Conservation (phyloP, 2,113 vertebrate genomes). For the Tauraco erythrolophus region DNA sequence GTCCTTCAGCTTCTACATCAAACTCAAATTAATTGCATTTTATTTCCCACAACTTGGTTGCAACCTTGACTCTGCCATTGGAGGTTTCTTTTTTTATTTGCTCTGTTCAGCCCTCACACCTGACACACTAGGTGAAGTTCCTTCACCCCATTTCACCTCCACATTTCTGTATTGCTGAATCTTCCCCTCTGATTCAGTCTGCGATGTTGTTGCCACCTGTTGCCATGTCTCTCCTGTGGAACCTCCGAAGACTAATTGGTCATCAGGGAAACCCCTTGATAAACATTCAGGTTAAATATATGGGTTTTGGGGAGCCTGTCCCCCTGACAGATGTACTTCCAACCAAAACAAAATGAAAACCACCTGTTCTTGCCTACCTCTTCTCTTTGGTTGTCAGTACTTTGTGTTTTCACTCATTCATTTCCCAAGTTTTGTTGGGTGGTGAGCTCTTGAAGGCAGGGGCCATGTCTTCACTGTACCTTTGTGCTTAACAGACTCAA, state of each 20-base stretch:
- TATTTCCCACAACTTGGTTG: background rate
- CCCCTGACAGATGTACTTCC: background rate
- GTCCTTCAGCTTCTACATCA: background rate
- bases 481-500: background rate
- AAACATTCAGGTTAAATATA: background rate
- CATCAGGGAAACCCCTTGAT: background rate
- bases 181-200: background rate
- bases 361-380: background rate
- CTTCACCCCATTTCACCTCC: background rate
- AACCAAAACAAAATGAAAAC: background rate
- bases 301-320: background rate
- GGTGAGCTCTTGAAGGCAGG: background rate
- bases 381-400: background rate
- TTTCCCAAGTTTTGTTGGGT: background rate
- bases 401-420: background rate
- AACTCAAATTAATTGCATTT: background rate
- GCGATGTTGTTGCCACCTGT: background rate
- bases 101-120: background rate
- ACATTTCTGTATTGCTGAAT: accelerated
- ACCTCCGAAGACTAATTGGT: background rate
- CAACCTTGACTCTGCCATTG: background rate
- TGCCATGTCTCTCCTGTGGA: background rate
- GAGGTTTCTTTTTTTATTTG: background rate
- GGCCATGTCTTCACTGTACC: background rate
- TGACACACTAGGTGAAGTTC: background rate